Base-by-base conservation (phyloP, 2,888 invertebrate species). In the Desoria tigrina region DNA sequence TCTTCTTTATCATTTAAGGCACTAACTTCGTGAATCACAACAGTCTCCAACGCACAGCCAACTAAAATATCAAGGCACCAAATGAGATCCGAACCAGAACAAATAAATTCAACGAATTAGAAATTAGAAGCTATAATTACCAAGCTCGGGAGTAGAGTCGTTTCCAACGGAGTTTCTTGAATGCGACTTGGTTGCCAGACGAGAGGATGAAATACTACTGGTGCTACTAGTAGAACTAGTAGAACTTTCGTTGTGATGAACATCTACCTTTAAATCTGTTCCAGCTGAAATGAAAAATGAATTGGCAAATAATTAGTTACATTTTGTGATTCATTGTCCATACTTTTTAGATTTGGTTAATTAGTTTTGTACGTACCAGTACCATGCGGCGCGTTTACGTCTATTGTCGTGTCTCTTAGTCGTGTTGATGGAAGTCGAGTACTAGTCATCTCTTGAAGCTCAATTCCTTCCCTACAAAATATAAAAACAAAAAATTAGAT, bases 191-290 rank as follows among this genome's bases (percentile, higher is more conserved):
- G 67, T 63, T 57, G 65, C 62, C n/a, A 56, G 65, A 42, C 65
- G 58, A 23, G 66, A 67, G 23, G 60, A 66, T 1, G 65, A 62
- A 24, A 14, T 66, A 61, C 66, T 76, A 81, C 83, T 66, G 80
- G 79, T 78, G 49, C 75, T 76, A 70, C 77, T 66, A 69, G 71
- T 71, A 49, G 69, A 90, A 71, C 92, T 92, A 80, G 90, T 92
- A 0, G 92, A 92, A 78, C 92, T 92, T 79, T 92, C 92, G 79
- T 92, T 93, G 65, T 93, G 86, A 82, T 94, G 94, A 61, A 94
- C 93, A 81, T 94, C 94, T 66, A 92, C 94, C 84, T 93, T 92
- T 76, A 94, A 84, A 84, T 94, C 93, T 88, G 81, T 80, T 61
- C 74, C 74, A 68, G 28, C 26, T 63, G 61, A 60, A 32, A 68